phyloP scores from a whole-genome alignment of 2,888 invertebrate species.

The Ectemnius lituratus region DNA sequence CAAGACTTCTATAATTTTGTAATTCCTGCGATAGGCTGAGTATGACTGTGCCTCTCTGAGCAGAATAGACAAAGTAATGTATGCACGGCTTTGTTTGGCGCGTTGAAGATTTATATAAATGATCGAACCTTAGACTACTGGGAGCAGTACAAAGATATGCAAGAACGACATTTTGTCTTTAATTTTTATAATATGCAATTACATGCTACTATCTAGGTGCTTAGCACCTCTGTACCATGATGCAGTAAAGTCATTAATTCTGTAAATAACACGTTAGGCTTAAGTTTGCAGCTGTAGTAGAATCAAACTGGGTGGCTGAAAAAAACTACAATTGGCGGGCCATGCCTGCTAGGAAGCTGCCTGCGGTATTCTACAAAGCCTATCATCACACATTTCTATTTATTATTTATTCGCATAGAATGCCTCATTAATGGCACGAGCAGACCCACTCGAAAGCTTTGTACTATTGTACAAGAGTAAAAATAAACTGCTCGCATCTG shows the following conservation, averaged over 20 bases:
- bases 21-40: constrained; percentile 55
- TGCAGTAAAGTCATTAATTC: constrained; percentile 55
- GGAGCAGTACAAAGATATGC: constrained; percentile 73
- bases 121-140: constrained; percentile 63
- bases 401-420: constrained; percentile 75
- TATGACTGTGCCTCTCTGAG: constrained; percentile 54
- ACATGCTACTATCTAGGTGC: constrained; percentile 57
- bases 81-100: constrained; percentile 59
- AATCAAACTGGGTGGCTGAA: constrained; percentile 58
- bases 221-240: constrained; percentile 58
- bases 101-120: constrained; percentile 58
- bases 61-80: constrained; percentile 53
- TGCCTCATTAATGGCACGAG: constrained; percentile 66
- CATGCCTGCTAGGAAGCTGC: constrained; percentile 45
- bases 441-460: constrained; percentile 65
- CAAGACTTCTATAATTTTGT: constrained; percentile 65
- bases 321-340: constrained; percentile 47
- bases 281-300: constrained; percentile 61
- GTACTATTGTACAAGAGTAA: constrained; percentile 73
- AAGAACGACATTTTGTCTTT: constrained; percentile 71
- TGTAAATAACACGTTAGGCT: constrained; percentile 67
- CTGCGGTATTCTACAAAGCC: constrained; percentile 60
- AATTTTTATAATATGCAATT: constrained; percentile 69
- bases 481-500: constrained; percentile 67
- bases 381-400: constrained; percentile 68